Evolutionary conservation across 2,888 invertebrate genomes (phyloP).

Genomic region (Nymphalis c-album): DNA sequence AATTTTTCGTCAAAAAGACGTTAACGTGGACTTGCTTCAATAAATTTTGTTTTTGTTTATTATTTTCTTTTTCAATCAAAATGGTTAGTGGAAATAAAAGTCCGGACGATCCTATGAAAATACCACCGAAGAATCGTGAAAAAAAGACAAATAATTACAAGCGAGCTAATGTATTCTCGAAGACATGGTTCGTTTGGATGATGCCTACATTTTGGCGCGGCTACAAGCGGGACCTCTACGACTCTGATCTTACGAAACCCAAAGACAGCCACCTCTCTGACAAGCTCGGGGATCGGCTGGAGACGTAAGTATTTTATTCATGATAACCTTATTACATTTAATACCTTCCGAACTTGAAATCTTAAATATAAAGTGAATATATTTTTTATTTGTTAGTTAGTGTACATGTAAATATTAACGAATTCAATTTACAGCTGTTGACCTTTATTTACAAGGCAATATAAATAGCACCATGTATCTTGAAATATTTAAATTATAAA

Average conservation of each 20-base stretch:
- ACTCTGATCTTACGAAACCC: conserved; percentile 86
- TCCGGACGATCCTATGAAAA: conserved; percentile 67
- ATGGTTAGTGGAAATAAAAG: conserved; percentile 79
- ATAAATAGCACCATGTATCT: conserved; percentile 26
- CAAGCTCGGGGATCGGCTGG: conserved; percentile 83
- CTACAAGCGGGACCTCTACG: conserved; percentile 83
- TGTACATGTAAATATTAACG: conserved; percentile 21
- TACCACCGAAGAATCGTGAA: conserved; percentile 72
- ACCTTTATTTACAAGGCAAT: conserved; percentile 52
- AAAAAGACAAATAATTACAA: conserved; percentile 74
- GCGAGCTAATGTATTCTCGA: conserved; percentile 68
- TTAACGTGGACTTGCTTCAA: conserved; percentile 43
- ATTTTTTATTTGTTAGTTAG: conserved; percentile 23
- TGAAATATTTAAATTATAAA: background rate
- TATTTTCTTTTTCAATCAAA: conserved; percentile 48
- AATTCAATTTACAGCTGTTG: conserved; percentile 44
- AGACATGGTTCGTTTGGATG: conserved; percentile 79
- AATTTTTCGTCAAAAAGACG: conserved; percentile 45
- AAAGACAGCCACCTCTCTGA: conserved; percentile 84
- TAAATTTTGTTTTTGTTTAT: conserved; percentile 34
- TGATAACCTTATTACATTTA: background rate
- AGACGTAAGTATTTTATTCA: conserved; percentile 71
- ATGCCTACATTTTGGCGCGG: conserved; percentile 82
- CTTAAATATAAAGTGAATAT: background rate
- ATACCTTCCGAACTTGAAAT: background rate